Percentiles rank a stretch among this genome's conserved stretches.
Conservation (phyloP, 2,888 invertebrate genomes). For the Tetragnatha montana region DNA sequence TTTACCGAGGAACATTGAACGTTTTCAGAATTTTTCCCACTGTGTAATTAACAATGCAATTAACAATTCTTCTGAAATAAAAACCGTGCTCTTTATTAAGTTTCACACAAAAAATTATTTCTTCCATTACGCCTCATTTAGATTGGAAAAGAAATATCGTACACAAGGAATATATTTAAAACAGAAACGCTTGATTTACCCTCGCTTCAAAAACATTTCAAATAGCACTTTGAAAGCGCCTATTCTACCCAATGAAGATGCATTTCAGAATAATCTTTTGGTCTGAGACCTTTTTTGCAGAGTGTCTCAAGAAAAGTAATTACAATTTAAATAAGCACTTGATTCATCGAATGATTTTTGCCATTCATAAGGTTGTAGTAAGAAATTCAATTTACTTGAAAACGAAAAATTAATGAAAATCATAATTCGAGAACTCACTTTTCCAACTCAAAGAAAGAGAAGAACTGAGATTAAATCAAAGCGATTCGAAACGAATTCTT, state of each 20-base stretch:
- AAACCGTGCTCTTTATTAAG: too few species aligned
- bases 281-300: neutral
- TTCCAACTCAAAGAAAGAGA: neutral
- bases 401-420: neutral
- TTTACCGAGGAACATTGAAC: too few species aligned
- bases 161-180: neutral
- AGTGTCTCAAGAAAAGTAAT: neutral
- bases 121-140: neutral
- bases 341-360: neutral
- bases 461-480: neutral
- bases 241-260: neutral
- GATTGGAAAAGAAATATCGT: neutral
- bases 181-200: neutral
- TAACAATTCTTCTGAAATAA: too few species aligned
- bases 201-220: neutral
- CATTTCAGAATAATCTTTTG: neutral
- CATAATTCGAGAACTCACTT: neutral
- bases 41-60: too few species aligned
- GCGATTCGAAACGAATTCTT: neutral
- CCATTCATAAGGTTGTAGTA: neutral
- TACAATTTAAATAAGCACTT: neutral
- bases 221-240: neutral
- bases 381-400: slow-evolving; percentile 1
- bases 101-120: neutral
- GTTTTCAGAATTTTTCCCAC: too few species aligned